These are phyloP conservation scores for Taurulus bubalis DNA, from an alignment of 2,113 vertebrate genomes.

Conservation along the genomic window DNA sequence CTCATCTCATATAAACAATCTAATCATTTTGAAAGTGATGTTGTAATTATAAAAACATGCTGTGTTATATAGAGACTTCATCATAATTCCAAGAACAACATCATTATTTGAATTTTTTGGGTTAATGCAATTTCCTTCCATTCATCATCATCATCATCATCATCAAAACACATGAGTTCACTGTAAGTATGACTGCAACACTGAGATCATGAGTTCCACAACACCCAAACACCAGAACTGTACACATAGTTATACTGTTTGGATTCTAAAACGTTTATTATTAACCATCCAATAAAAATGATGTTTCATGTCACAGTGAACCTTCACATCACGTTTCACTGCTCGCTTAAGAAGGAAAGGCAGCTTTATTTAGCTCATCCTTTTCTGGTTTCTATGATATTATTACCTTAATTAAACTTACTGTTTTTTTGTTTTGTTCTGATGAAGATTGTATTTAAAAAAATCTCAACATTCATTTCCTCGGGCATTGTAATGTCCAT, in stretches of 20 bases:
- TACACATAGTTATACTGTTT: neutral
- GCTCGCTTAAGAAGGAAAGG: neutral
- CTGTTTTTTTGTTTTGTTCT: too few species aligned
- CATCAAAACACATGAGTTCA: neutral
- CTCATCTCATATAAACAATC: neutral
- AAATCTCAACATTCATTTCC: neutral
- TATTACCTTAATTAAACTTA: neutral
- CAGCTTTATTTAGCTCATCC: neutral
- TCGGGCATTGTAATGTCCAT: slow-evolving; percentile 9
- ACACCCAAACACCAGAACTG: neutral
- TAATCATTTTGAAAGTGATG: too few species aligned
- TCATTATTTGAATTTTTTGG: neutral
- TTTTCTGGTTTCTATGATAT: neutral
- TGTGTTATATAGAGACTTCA: neutral
- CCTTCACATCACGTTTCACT: neutral
- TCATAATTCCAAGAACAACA: neutral
- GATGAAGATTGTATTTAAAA: neutral
- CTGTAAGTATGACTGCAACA: neutral
- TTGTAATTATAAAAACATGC: neutral
- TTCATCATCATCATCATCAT: neutral
- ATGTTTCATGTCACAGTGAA: neutral
- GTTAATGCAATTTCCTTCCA: neutral
- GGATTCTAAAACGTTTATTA: neutral
- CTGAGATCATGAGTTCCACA: neutral
- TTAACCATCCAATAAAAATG: neutral